Conservation (phyloP, 2,888 invertebrate species). For the Drosophila histrio region DNA sequence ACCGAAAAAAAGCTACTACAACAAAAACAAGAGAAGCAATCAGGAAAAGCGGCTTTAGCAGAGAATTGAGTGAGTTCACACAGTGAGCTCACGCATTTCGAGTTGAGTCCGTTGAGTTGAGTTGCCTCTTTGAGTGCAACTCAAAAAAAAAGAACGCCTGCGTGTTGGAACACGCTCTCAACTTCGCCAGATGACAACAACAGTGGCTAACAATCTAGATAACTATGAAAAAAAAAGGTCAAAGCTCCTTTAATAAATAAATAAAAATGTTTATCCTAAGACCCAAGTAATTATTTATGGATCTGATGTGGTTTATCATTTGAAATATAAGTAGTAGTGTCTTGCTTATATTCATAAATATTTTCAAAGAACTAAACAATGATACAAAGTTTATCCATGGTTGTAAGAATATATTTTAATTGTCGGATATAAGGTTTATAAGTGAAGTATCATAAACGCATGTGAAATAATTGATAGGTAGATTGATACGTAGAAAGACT, state of each 20-base stretch:
- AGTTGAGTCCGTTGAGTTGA: slow-evolving; percentile 5
- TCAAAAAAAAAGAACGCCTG: slow-evolving; percentile 33
- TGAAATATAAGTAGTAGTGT: no score
- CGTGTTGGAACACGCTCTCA: slow-evolving; percentile 29
- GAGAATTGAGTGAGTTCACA: slow-evolving; percentile 20
- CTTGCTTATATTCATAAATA: no score
- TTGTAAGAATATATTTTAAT: not conserved
- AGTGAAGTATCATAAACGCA: not conserved
- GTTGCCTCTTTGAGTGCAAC: slow-evolving; percentile 9
- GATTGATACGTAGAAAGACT: not conserved
- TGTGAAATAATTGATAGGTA: not conserved
- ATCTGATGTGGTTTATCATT: no score
- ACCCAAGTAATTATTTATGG: no score
- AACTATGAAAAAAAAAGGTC: not conserved
- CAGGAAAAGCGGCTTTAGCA: not conserved
- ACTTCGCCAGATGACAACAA: slow-evolving; percentile 6
- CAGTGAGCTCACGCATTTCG: not conserved
- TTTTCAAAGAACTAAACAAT: no score
- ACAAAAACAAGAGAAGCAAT: not conserved
- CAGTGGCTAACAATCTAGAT: slow-evolving; percentile 14
- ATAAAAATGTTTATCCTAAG: no score
- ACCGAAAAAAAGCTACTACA: not conserved
- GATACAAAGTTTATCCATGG: no score
- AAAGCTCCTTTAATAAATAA: no score
- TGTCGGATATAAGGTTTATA: no score